These are phyloP conservation scores for Stigmatopora argus DNA, from an alignment of 2,113 vertebrate species.

Conservation along the genomic window DNA sequence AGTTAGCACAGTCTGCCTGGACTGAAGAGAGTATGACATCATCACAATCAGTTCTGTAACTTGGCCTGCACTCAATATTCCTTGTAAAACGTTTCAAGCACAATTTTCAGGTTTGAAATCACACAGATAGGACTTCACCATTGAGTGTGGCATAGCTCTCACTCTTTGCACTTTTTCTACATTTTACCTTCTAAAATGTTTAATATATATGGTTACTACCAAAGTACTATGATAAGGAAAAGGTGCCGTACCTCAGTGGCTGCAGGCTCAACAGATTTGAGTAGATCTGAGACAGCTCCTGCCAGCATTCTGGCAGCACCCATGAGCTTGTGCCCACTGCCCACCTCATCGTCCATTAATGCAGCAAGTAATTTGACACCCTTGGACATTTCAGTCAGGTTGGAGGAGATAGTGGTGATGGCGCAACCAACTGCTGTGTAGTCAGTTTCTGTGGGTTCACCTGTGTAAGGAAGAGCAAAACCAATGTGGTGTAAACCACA, in stretches of 20 bases:
- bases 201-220: no score
- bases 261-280: conserved; percentile 91
- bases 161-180: no score
- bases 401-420: conserved; percentile 98
- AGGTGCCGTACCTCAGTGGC: conserved; percentile 84
- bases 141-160: neutral
- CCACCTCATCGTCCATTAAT: conserved; percentile 93
- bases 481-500: conserved; percentile 29
- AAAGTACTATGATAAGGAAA: conserved; percentile 14
- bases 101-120: conserved; percentile 34
- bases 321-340: conserved; percentile 91
- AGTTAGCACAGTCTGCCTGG: conserved; percentile 94
- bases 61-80: conserved; percentile 27
- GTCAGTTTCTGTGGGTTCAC: conserved; percentile 92
- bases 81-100: conserved; percentile 22
- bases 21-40: conserved; percentile 71
- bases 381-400: conserved; percentile 98
- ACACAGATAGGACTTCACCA: conserved; percentile 6
- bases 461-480: conserved; percentile 58
- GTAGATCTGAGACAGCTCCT: conserved; percentile 88
- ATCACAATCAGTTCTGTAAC: conserved; percentile 42
- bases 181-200: no score
- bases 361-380: conserved; percentile 94
- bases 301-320: conserved; percentile 90
- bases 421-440: conserved; percentile 98